Base-by-base conservation (phyloP, 2,113 vertebrate genomes). In the Podilymbus podiceps region DNA sequence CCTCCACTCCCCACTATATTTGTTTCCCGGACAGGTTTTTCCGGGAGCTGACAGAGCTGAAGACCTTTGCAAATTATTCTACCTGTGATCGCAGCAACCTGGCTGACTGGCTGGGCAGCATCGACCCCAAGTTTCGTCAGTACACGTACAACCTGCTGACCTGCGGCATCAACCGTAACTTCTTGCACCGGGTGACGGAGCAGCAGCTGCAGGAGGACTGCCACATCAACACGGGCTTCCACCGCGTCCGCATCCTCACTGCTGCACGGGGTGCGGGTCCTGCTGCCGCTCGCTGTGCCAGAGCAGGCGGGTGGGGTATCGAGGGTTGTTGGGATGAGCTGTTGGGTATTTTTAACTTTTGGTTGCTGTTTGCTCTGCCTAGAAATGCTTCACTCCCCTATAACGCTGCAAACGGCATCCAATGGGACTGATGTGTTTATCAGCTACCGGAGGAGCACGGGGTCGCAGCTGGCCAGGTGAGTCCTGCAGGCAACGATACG, bases 381-480 rank as follows among this genome's bases (percentile, higher is more conserved):
- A 98, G 98, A 98, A 90, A 98, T 85, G 93, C 98, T 98, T 5
- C 98, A 98, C 56, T 99, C 99, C 0, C 96, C 55, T 97, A 98
- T 95, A 98, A 97, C 28, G 63, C 5, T 97, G 98, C 58, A 99
- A 98, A 73, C 76, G 3, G 74, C 97, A 1, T 98, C 98, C 3
- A 79, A 98, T 1, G 98, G 98, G 4, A 99, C 99, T 0, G 99
- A 99, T 3, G 99, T 99, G 8, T 99, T 99, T 92, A 99, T 99
- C 97, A 99, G 99, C 98, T 99, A 99, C 97, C 98, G 99, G 4
- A 97, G 99, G 67, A 99, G 97, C 69, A 99, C 98, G 0, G 99
- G 99, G 33, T 99, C 99, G 2, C 99, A 99, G 98, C 98, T 99
- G 91, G 99, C 99, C 97, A 99, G 99, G 99, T 99, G 91, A 90